These are phyloP conservation scores for Sebastiscus albofasciatus DNA, from an alignment of 2,797 vertebrate species.

Conservation along the genomic window DNA sequence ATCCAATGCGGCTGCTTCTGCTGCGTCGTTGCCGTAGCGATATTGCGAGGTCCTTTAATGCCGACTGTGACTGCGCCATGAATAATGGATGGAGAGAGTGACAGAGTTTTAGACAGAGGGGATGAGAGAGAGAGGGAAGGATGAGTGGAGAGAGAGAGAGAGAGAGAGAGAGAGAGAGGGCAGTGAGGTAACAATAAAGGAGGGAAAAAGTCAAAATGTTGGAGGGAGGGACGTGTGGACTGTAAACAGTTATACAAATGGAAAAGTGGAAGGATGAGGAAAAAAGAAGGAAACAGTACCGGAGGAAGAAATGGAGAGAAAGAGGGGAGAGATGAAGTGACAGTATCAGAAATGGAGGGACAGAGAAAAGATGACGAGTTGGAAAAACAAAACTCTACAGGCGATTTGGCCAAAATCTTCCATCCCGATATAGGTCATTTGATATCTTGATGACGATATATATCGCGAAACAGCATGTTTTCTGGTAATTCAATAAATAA, in stretches of 20 bases:
- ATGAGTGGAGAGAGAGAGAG: constrained; percentile 57
- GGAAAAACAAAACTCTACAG: neutral
- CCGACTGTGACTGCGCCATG: constrained; percentile 78
- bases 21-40: constrained; percentile 73
- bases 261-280: neutral
- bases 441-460: too few species aligned
- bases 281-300: neutral
- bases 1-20: constrained; percentile 76
- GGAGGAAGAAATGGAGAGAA: neutral
- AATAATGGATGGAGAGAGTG: constrained; percentile 81
- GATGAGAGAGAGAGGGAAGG: constrained; percentile 6
- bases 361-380: neutral
- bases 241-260: neutral
- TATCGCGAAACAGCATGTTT: too few species aligned
- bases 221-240: neutral
- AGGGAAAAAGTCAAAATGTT: constrained; percentile 5
- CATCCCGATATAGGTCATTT: too few species aligned
- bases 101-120: constrained; percentile 65
- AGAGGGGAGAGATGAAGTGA: neutral
- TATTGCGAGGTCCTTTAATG: constrained; percentile 76
- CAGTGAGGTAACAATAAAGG: constrained; percentile 10
- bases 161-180: constrained; percentile 9
- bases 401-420: too few species aligned
- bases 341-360: neutral
- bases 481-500: too few species aligned